Evolutionary conservation across 2,797 vertebrate genomes (phyloP).

Genomic region (Rhabdophis nuchalis): DNA sequence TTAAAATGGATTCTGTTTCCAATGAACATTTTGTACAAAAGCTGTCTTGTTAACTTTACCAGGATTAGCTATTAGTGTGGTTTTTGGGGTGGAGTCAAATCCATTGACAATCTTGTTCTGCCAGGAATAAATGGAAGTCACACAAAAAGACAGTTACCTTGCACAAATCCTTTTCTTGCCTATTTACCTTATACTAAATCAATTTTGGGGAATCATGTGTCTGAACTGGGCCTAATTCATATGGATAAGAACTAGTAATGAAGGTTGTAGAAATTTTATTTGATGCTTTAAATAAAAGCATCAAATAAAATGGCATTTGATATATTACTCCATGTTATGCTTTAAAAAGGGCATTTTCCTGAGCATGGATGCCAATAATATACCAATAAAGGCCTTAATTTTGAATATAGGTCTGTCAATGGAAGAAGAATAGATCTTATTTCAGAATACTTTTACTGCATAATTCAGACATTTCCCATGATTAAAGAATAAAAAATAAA

Average conservation of each 20-base stretch:
- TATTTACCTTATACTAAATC: not conserved
- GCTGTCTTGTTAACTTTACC: not conserved
- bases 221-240: not conserved
- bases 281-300: not conserved
- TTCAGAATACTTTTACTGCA: not conserved
- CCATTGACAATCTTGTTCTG: constrained; percentile 2
- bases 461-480: not conserved
- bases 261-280: not conserved
- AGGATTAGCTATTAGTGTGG: not conserved
- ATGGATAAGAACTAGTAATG: not conserved
- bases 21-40: constrained; percentile 1
- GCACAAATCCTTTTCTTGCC: not conserved
- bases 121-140: constrained; percentile 12
- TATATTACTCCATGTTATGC: not conserved
- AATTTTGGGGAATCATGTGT: not conserved
- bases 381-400: not conserved
- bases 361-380: not conserved
- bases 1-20: constrained; percentile 6
- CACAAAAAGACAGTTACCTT: constrained; percentile 15
- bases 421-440: not conserved
- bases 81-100: constrained; percentile 8
- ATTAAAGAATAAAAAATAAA: not conserved
- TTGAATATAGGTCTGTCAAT: not conserved
- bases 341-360: not conserved
- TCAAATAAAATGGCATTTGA: too few relatives aligned